phyloP scores from a whole-genome alignment of 2,888 invertebrate species.

The Pycnomerus fuliginosus region DNA sequence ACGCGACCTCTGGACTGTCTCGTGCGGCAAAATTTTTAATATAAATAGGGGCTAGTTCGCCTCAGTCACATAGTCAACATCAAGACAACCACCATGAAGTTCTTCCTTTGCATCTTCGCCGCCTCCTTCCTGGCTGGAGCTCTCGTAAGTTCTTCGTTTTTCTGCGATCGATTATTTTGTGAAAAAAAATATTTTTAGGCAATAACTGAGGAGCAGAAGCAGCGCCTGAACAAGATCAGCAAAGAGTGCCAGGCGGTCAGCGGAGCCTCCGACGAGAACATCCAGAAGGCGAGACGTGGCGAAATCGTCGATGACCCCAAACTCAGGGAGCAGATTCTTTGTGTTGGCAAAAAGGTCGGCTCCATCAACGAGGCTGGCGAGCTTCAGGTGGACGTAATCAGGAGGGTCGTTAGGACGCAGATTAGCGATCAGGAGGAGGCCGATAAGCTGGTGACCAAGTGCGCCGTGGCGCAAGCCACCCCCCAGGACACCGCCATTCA shows the following conservation, averaged over 20 bases:
- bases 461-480: too few relatives aligned
- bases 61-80: too few relatives aligned
- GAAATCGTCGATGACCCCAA: too few relatives aligned
- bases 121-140: slow-evolving; percentile 5
- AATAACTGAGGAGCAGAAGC: slow-evolving; percentile 37
- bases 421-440: slow-evolving; percentile 4
- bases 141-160: slow-evolving; percentile 5
- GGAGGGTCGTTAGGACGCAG: background rate
- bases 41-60: too few relatives aligned
- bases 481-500: too few relatives aligned
- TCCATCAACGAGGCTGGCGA: slow-evolving; percentile 1
- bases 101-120: slow-evolving; percentile 3
- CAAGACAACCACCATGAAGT: too few relatives aligned
- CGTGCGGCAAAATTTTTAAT: too few relatives aligned
- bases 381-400: background rate
- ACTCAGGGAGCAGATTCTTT: too few relatives aligned
- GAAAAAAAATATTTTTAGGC: slow-evolving; percentile 26
- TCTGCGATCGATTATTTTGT: background rate
- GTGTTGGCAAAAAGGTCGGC: slow-evolving; percentile 6
- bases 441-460: too few relatives aligned
- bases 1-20: too few relatives aligned
- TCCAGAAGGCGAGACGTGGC: slow-evolving; percentile 31
- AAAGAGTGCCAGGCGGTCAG: slow-evolving; percentile 31
- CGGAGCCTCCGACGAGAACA: slow-evolving; percentile 31
- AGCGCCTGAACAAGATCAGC: slow-evolving; percentile 28